phyloP scores from a whole-genome alignment of 92 coral and sea anemone species.

The Parazoanthus darwini region DNA sequence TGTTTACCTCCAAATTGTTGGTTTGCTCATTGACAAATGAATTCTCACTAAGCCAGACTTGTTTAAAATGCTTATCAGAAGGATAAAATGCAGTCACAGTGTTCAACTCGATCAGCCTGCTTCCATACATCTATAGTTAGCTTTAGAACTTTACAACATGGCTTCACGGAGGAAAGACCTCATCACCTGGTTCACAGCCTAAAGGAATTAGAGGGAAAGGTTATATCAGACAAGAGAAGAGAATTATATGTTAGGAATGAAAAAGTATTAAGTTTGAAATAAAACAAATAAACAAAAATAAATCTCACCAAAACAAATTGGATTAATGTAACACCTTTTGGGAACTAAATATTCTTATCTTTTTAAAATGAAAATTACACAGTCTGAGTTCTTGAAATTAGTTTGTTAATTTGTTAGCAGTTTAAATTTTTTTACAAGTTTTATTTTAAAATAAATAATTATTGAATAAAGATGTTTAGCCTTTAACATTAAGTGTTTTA shows the following conservation, averaged over 20 bases:
- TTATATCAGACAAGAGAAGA: conserved; percentile 32
- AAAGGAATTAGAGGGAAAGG: conserved; percentile 41
- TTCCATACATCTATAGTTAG: conserved; percentile 32
- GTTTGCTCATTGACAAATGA: conserved; percentile 1
- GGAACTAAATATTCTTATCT: no score
- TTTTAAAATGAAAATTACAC: no score
- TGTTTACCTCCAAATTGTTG: conserved; percentile 38
- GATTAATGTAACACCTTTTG: background rate
- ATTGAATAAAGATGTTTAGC: no score
- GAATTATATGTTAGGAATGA: conserved; percentile 25
- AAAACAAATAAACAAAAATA: background rate
- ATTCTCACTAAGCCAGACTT: conserved; percentile 10
- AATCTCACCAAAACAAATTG: background rate
- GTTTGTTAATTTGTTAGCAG: background rate
- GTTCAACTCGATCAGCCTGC: conserved; percentile 28
- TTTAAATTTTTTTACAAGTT: no score
- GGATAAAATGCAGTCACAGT: conserved; percentile 29
- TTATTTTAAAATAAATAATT: no score
- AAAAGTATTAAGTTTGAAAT: background rate
- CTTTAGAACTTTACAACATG: conserved; percentile 36
- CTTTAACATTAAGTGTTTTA: background rate
- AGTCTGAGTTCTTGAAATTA: background rate
- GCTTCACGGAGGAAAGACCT: conserved; percentile 30
- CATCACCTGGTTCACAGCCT: conserved; percentile 12
- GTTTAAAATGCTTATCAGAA: conserved; percentile 7